A percentile compares a stretch with the other conserved stretches of the same genome.
Conservation (phyloP, 2,797 vertebrate species). For the Zenarchopterus dispar region DNA sequence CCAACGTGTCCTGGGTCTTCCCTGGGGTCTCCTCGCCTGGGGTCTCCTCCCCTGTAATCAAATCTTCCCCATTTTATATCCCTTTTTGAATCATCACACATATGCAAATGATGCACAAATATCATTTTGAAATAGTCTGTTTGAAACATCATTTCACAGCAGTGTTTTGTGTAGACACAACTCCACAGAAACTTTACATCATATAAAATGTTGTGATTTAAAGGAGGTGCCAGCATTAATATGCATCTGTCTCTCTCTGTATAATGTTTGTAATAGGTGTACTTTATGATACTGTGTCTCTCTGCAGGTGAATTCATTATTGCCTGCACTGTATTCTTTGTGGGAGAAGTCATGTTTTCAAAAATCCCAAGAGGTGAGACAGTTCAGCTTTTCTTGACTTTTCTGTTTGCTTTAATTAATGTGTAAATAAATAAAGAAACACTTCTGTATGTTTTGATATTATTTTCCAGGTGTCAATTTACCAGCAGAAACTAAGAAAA, state of each 20-base stretch:
- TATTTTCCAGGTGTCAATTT: constrained; percentile 21
- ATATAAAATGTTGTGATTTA: background rate
- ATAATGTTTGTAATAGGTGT: background rate
- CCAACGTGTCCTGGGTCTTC: too few species aligned
- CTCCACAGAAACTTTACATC: background rate
- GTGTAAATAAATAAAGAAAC: background rate
- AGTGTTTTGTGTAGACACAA: background rate
- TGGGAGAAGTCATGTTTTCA: constrained; percentile 53
- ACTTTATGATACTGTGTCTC: background rate
- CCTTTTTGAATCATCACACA: too few species aligned
- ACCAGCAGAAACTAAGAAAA: constrained; percentile 58
- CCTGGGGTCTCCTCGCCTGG: too few species aligned
- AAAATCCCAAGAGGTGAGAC: constrained; percentile 70
- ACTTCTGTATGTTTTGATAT: background rate
- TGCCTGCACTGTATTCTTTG: background rate
- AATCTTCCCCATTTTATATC: too few species aligned
- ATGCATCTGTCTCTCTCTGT: too few species aligned
- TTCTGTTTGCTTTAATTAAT: background rate
- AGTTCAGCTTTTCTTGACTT: background rate
- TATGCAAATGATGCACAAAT: too few species aligned
- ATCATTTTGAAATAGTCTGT: too few species aligned
- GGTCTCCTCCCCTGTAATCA: too few species aligned
- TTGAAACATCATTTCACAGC: too few species aligned
- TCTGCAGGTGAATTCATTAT: constrained; percentile 14
- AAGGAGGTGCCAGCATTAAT: background rate